Base-by-base conservation (phyloP, 2,797 vertebrate species). In the Periophthalmus magnuspinnatus region DNA sequence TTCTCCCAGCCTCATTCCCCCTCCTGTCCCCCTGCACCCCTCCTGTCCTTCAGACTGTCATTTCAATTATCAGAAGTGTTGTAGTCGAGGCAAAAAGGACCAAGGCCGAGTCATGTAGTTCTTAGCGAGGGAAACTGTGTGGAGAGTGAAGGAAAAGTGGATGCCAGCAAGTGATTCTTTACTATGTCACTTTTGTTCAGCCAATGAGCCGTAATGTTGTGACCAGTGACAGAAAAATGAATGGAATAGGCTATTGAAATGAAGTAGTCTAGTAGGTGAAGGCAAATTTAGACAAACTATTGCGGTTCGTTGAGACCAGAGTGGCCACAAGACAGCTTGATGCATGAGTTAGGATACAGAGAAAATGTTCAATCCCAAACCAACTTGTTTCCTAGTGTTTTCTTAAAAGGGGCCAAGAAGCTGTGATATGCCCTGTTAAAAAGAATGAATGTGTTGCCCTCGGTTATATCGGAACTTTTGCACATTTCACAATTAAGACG, bases 41-140 rank as follows among this genome's bases (percentile, higher is more conserved):
- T 32, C 32, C 65, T 71, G 70, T 78, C 60, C 76, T 80, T 80
- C 68, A 68, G 56, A 60, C 60, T 79, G 80, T 79, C 78, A 78
- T 66, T 59, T 70, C 65, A 67, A 56, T 67, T 65, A 50, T 65
- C 45, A 33, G 45, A 33, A 50, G 17, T 65, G 63, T 65, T 50
- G 63, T 50, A 65, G 63, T 11, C 45, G 8, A 33, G 45, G 28
- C 63, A 65, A 65, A 45, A 65, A 50, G 17, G 45, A n/a, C 63
- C 63, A 65, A 65, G 63, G 61, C 38, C 61, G 47, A 48, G 47
- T 33, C 45, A 5, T 50, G 47, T 48, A n/a, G 24, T 52, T 65
- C 61, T 65, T 52, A 33, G 45, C 24, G 28, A 65, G 10, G 2
- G 22, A 48, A n/a, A 50, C 22, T 9, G 24, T 28, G 45, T 65